Base-by-base conservation (phyloP, 2,113 vertebrate species). In the Ailurus styani region DNA sequence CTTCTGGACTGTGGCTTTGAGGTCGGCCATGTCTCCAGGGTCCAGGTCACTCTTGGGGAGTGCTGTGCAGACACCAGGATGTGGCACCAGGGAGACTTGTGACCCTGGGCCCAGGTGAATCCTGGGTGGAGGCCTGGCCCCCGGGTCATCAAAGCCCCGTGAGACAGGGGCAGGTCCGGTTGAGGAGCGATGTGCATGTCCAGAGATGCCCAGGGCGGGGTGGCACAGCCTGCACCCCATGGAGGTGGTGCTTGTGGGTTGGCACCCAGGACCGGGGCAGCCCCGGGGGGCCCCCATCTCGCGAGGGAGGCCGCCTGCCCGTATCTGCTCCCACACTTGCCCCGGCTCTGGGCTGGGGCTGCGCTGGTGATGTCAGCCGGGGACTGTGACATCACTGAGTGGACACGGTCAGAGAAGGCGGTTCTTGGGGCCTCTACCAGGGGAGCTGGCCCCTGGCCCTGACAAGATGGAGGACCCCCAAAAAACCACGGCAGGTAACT, bases 311-410 rank as follows among this genome's bases (percentile, higher is more conserved):
- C n/a, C 2, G 7, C 40, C 60, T 45, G 37, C 9, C 15, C 2
- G 11, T 11, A 10, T 68, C 25, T n/a, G 20, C 18, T 73, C 55
- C n/a, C 13, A 50, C 47, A 25, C 8, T 23, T 2, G 6, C 11
- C 37, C 60, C 1, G 2, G 70, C 52, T 50, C 34, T 93, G 73
- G 77, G 20, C 75, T 40, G 31, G 66, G 62, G 62, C 57, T 85
- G 47, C 31, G 60, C 79, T 8, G 9, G 34, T 97, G 97, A 97
- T 54, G 88, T 98, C 98, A 96, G 79, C 70, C 60, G 87, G 95
- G 97, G 91, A 95, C 98, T 98, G 82, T 98, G 98, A 98, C 97
- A 79, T 98, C 98, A 98, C 91, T 96, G 64, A 96, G 60, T 92
- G 15, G 34, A 90, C 60, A 37, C 0, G 6, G 21, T 23, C 92